Conservation (phyloP, 2,113 vertebrate species). For the Pipra filicauda region DNA sequence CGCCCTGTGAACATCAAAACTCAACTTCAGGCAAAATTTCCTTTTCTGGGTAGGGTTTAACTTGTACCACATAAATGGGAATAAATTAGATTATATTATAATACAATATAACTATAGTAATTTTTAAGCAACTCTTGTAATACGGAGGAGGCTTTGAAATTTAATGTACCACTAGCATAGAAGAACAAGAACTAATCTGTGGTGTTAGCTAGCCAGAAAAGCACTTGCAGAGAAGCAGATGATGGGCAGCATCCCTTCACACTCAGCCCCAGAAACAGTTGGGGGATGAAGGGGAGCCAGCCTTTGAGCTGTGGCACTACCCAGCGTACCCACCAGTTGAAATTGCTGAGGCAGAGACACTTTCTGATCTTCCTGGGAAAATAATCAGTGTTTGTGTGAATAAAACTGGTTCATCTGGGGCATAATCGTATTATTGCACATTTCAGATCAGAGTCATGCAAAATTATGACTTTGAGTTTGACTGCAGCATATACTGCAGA, state of each 20-base stretch:
- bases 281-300: neutral
- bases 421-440: neutral
- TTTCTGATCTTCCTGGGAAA: neutral
- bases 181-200: neutral
- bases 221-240: neutral
- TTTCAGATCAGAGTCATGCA: neutral
- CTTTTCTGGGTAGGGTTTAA: neutral
- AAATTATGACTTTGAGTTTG: neutral
- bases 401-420: neutral
- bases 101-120: neutral
- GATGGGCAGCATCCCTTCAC: accelerated
- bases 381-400: neutral
- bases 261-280: neutral
- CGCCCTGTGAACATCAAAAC: neutral
- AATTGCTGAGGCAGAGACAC: neutral
- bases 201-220: neutral
- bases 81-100: neutral
- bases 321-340: accelerated
- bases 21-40: neutral
- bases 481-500: neutral
- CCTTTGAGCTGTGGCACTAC: accelerated
- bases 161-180: neutral
- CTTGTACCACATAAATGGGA: neutral
- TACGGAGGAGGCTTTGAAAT: neutral
- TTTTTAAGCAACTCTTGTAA: neutral